phyloP scores from a whole-genome alignment of 2,113 vertebrate genomes.

The Cranoglanis bouderius region DNA sequence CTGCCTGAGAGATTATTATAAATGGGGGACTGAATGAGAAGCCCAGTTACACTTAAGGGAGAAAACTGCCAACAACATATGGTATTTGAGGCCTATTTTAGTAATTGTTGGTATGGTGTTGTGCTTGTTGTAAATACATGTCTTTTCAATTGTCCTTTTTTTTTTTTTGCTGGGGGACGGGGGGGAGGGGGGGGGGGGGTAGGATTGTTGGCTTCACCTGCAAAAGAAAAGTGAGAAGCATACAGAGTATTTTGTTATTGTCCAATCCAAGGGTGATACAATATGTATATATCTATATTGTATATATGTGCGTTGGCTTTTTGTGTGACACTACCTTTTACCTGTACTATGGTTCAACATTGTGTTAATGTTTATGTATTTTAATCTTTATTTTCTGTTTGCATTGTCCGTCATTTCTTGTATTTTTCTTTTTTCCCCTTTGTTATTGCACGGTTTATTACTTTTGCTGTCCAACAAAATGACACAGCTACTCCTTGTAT shows the following conservation, averaged over 20 bases:
- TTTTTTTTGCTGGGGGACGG: conserved; percentile 72
- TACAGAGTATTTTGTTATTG: conserved; percentile 94
- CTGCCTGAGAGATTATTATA: conserved; percentile 78
- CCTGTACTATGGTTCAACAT: conserved; percentile 90
- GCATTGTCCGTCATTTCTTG: conserved; percentile 68
- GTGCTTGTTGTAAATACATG: conserved; percentile 87
- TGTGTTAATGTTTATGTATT: conserved; percentile 93
- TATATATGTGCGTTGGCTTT: conserved; percentile 93
- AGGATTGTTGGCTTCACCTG: conserved; percentile 66
- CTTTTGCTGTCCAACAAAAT: conserved; percentile 85
- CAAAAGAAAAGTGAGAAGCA: conserved; percentile 72
- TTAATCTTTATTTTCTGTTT: conserved; percentile 73
- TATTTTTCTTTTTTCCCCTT: conserved; percentile 69
- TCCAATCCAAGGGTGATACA: conserved; percentile 85
- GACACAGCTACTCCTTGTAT: conserved; percentile 89
- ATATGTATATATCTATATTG: conserved; percentile 95
- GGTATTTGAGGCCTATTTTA: conserved; percentile 81
- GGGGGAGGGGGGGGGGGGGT: neutral
- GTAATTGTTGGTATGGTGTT: conserved; percentile 86
- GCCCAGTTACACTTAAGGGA: conserved; percentile 72
- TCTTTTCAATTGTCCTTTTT: conserved; percentile 84
- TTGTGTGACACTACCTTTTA: conserved; percentile 90
- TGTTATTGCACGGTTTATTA: conserved; percentile 95
- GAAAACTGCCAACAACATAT: conserved; percentile 79
- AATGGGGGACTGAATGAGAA: conserved; percentile 51